Conservation (phyloP, 2,797 vertebrate genomes). For the Sylvia borin region DNA sequence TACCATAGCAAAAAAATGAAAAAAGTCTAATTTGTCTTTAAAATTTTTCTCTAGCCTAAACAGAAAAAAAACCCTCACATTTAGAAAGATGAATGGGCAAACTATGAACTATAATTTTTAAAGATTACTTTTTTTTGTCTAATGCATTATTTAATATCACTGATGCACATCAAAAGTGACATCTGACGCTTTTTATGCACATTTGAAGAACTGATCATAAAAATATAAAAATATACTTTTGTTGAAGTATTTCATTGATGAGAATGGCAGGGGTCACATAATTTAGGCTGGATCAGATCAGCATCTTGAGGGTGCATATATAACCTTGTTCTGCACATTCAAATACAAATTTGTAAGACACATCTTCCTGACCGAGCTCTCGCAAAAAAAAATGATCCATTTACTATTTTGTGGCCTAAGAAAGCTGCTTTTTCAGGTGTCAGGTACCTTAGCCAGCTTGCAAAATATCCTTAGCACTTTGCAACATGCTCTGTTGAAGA, state of each 20-base stretch:
- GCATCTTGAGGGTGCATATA: rapidly evolving
- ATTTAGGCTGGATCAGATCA: neutral
- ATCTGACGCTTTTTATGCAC: neutral
- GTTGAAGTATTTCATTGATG: neutral
- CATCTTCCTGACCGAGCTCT: neutral
- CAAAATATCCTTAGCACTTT: conserved; percentile 10
- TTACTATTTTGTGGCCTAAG: neutral
- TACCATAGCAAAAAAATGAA: neutral
- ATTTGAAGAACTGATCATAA: neutral
- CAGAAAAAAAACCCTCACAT: neutral
- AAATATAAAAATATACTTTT: neutral
- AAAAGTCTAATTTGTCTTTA: neutral
- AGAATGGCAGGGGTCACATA: neutral
- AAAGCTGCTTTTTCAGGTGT: neutral
- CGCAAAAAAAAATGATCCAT: neutral
- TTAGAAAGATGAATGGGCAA: neutral
- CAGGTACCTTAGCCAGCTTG: neutral
- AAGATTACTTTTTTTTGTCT: neutral
- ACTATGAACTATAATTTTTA: neutral
- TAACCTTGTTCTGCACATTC: rapidly evolving
- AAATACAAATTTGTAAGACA: neutral
- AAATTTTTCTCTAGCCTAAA: neutral
- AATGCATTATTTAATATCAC: neutral
- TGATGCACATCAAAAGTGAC: neutral
- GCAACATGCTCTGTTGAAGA: neutral